Percentiles rank a stretch among this genome's conserved stretches.
Evolutionary conservation across 2,888 invertebrate species (phyloP).

Genomic region (Chrysomela aeneicollis): DNA sequence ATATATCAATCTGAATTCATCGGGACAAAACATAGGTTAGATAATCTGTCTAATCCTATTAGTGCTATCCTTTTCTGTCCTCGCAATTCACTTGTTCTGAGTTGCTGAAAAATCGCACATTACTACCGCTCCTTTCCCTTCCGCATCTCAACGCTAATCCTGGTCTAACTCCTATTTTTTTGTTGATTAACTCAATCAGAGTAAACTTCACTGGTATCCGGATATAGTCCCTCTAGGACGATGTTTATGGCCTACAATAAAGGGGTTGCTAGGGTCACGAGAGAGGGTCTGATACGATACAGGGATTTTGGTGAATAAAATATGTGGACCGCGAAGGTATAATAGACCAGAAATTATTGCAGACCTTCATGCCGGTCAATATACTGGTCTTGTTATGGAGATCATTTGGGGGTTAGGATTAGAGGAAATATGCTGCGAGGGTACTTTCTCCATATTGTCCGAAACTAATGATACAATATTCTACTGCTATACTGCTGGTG

Average conservation of each 20-base stretch:
- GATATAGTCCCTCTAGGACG: slow-evolving; percentile 15
- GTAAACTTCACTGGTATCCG: slow-evolving; percentile 14
- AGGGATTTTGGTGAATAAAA: slow-evolving; percentile 47
- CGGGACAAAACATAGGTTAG: too few relatives aligned
- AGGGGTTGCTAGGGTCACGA: slow-evolving; percentile 7
- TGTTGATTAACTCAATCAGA: slow-evolving; percentile 32
- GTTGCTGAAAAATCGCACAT: too few relatives aligned
- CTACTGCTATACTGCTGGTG: too few relatives aligned
- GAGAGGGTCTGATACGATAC: slow-evolving; percentile 46
- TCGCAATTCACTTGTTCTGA: too few relatives aligned
- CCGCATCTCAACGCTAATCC: slow-evolving; percentile 7
- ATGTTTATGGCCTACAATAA: slow-evolving; percentile 20
- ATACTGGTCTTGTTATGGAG: slow-evolving; percentile 27
- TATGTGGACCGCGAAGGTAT: slow-evolving; percentile 48
- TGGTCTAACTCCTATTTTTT: slow-evolving; percentile 21
- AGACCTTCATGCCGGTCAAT: slow-evolving; percentile 35
- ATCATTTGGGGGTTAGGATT: slow-evolving; percentile 25
- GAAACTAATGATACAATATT: too few relatives aligned
- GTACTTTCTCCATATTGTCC: not conserved
- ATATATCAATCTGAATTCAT: too few relatives aligned
- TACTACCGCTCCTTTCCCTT: not conserved
- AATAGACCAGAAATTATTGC: slow-evolving; percentile 49
- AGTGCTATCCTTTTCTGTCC: too few relatives aligned
- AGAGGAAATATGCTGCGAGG: slow-evolving; percentile 19
- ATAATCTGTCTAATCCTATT: too few relatives aligned